Conservation (phyloP, 2,113 vertebrate genomes). For the Polyodon spathula region DNA sequence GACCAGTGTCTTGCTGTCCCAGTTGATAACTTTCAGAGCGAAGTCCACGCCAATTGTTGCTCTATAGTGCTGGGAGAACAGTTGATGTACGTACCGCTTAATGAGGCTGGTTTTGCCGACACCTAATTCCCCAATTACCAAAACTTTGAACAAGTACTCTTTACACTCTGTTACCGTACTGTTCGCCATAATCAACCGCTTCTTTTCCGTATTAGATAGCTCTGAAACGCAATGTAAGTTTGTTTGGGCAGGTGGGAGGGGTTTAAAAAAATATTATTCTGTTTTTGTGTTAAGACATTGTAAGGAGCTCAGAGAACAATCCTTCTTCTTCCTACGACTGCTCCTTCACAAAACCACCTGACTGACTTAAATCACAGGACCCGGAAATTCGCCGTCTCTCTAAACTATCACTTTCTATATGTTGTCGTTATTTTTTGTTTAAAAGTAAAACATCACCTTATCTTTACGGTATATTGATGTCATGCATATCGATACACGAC, state of each 20-base stretch:
- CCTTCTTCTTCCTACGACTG: conserved; percentile 13
- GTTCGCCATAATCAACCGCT: conserved; percentile 41
- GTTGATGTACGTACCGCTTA: conserved; percentile 93
- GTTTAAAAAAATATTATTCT: conserved; percentile 1
- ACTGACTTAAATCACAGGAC: conserved; percentile 72
- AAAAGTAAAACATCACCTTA: too few species aligned
- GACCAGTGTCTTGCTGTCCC: conserved; percentile 87
- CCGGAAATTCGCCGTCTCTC: conserved; percentile 54
- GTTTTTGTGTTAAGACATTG: conserved; percentile 12
- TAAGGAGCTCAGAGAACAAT: conserved; percentile 16
- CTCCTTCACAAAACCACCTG: conserved; percentile 52
- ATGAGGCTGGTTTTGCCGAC: conserved; percentile 98
- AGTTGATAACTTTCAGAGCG: conserved; percentile 87
- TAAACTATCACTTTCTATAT: background rate
- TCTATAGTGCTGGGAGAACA: conserved; percentile 95
- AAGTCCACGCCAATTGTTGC: conserved; percentile 97
- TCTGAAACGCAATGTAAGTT: too few species aligned
- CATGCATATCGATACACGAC: too few species aligned
- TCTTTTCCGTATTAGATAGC: too few species aligned
- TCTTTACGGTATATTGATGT: too few species aligned
- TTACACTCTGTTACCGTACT: conserved; percentile 64
- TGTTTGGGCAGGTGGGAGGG: too few species aligned
- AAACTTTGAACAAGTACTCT: conserved; percentile 90
- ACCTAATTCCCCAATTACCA: conserved; percentile 92
- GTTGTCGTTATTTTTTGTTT: background rate